Percentiles rank a stretch among this genome's conserved stretches.
These are phyloP conservation scores for Caradrina kadenii DNA, from an alignment of 2,888 invertebrate genomes.

Conservation along the genomic window DNA sequence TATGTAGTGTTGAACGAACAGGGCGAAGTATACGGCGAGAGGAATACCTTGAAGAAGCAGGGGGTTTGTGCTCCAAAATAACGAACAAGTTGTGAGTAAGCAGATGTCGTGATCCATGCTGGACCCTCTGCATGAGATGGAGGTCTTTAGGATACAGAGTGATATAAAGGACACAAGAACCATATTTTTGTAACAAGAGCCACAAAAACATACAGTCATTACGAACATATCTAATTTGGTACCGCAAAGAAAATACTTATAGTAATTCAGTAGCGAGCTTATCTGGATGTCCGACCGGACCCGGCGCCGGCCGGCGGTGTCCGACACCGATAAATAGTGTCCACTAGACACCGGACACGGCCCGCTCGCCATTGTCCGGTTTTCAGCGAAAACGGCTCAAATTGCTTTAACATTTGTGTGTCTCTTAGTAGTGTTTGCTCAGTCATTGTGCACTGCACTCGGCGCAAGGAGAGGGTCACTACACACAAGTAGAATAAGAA, in stretches of 20 bases:
- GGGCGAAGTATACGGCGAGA: too few relatives aligned
- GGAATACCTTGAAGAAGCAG: too few relatives aligned
- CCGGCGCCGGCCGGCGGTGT: slow-evolving; percentile 24
- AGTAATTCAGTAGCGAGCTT: slow-evolving; percentile 55
- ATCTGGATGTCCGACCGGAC: slow-evolving; percentile 46
- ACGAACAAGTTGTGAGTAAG: too few relatives aligned
- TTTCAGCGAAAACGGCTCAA: slow-evolving; percentile 20
- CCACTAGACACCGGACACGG: slow-evolving; percentile 37
- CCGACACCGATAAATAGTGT: slow-evolving; percentile 38
- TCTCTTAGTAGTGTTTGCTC: slow-evolving; percentile 18
- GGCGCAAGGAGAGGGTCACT: neutral
- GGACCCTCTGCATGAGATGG: too few relatives aligned
- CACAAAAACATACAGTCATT: slow-evolving; percentile 19
- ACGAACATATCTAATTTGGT: slow-evolving; percentile 27
- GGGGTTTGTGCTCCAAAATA: too few relatives aligned
- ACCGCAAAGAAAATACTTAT: slow-evolving; percentile 48
- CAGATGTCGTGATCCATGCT: too few relatives aligned
- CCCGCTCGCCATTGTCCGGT: slow-evolving; percentile 30
- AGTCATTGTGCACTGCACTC: slow-evolving; percentile 17
- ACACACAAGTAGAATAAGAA: too few relatives aligned
- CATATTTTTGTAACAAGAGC: neutral
- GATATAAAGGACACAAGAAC: neutral
- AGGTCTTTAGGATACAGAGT: neutral
- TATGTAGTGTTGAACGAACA: too few relatives aligned
- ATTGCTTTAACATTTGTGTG: slow-evolving; percentile 45